Base-by-base conservation (phyloP, 2,888 invertebrate species). In the Argynnis bischoffii region DNA sequence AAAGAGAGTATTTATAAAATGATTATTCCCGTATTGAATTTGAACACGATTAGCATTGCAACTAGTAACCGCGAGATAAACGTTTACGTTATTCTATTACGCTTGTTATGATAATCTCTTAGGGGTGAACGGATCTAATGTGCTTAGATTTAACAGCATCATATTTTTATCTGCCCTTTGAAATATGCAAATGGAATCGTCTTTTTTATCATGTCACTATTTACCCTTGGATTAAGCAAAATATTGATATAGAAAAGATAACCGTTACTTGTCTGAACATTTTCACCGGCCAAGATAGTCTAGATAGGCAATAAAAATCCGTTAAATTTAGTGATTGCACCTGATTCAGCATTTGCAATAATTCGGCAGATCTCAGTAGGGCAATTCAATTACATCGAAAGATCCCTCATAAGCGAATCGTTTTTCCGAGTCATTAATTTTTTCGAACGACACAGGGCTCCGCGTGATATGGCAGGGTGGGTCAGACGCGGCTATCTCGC, bases 321-420 rank as follows among this genome's bases (percentile, higher is more conserved):
- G 47, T 48, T 35, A 41, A 65, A 67, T 57, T 64, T 55, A 67
- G 46, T 50, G 63, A 18, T 61, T 73, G 80, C 81, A 85, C 80
- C 81, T 82, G 83, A 86, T 77, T 81, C 79, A 72, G 80, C 80
- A 77, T 73, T 81, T 80, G 83, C 80, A 81, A 88, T 89, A 85
- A 87, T 86, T 85, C 86, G 78, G 81, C 80, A 81, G 82, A 88
- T 89, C 90, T 91, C 90, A 85, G 85, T 78, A 88, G 91, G 80
- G 86, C 91, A 92, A 92, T 92, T 92, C 92, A 92, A 92, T 92
- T 92, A 92, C 90, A 92, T 86, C 87, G 90, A 90, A 90, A 90
- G 90, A 92, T 92, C 92, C 91, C 92, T 92, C 92, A 92, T 92
- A 92, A 92, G 92, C 91, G 92, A 91, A 92, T 92, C 92, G 92